These are phyloP conservation scores for Pangasius macronema DNA, from an alignment of 2,797 vertebrate species.

Conservation along the genomic window DNA sequence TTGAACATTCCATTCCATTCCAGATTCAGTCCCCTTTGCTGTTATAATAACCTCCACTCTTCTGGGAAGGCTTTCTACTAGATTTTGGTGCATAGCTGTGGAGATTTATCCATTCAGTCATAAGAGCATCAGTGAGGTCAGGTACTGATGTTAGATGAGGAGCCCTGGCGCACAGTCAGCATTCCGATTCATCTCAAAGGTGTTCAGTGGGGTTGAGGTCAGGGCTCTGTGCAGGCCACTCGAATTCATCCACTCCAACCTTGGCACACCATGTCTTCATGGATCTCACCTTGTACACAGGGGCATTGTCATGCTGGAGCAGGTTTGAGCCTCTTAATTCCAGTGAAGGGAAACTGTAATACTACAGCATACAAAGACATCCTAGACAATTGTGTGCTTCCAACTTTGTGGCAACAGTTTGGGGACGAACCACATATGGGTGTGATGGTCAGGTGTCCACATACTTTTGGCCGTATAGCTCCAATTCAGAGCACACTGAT, in stretches of 20 bases:
- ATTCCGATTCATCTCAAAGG: neutral
- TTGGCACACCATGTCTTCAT: neutral
- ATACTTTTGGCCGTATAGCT: neutral
- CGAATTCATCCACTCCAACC: neutral
- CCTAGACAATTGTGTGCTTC: neutral
- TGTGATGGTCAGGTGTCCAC: neutral
- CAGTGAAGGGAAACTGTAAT: neutral
- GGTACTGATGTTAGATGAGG: neutral
- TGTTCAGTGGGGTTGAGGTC: neutral
- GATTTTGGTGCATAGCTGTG: neutral
- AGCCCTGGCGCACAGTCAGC: neutral
- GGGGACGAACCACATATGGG: neutral
- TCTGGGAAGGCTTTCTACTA: neutral
- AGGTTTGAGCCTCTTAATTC: neutral
- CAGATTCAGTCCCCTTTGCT: neutral
- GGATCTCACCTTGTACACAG: neutral
- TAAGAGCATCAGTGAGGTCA: neutral
- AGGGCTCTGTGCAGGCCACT: neutral
- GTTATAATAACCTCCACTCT: neutral
- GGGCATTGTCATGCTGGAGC: neutral
- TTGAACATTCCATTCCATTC: neutral
- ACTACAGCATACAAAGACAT: neutral
- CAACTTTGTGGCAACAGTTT: neutral
- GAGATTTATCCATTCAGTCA: neutral
- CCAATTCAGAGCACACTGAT: neutral